These are phyloP conservation scores for Ginglymostoma cirratum DNA, from an alignment of 2,113 vertebrate species.

Conservation along the genomic window DNA sequence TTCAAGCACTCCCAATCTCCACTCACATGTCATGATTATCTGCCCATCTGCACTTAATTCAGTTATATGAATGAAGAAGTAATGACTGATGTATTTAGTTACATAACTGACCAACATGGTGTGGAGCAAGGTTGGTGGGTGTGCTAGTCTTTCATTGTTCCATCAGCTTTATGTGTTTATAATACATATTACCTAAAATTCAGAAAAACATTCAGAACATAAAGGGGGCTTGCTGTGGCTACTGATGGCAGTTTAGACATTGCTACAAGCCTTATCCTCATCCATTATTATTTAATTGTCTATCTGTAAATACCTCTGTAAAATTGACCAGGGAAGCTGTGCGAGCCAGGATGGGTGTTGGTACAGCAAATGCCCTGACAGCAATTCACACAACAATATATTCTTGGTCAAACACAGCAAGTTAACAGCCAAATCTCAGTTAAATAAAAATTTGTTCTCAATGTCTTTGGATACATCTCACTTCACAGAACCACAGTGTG, in stretches of 20 bases:
- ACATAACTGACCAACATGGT: not conserved
- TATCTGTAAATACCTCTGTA: not conserved
- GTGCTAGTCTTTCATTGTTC: not conserved
- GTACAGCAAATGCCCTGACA: not conserved
- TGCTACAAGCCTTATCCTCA: not conserved
- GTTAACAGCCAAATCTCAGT: not conserved
- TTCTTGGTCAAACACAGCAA: not conserved
- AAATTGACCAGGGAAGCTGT: not conserved
- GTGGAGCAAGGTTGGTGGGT: not conserved
- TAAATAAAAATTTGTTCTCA: not conserved
- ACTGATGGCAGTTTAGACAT: not conserved
- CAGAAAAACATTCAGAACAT: not conserved
- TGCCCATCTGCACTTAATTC: not conserved
- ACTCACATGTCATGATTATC: not conserved
- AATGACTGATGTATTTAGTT: not conserved
- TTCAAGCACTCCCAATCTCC: not conserved
- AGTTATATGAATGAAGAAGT: not conserved
- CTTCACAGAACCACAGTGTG: too few relatives aligned
- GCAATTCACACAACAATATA: not conserved
- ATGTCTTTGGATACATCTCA: not conserved
- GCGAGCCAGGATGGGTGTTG: not conserved
- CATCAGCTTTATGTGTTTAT: not conserved
- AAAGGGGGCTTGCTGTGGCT: not conserved
- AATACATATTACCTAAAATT: not conserved
- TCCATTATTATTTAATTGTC: not conserved